Base-by-base conservation (phyloP, 1,140 invertebrate species). In the Heliconius nattereri region DNA sequence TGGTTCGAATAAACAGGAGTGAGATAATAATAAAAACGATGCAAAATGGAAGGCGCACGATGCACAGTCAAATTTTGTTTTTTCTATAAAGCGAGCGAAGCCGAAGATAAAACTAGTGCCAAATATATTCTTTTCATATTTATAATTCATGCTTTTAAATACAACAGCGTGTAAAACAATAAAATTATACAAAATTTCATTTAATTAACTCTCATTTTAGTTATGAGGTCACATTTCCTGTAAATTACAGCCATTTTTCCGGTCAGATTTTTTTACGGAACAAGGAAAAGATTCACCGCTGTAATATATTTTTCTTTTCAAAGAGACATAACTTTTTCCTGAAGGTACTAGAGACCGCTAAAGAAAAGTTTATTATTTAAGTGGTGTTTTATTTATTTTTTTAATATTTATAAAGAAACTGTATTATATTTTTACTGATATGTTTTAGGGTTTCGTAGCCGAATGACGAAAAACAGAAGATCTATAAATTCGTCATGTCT, bases 171-270 rank as follows among this genome's bases (percentile, higher is more conserved):
- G 60, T 66, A 66, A 66, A 66, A 66, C 60, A 29, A 66, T 3
- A 26, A 66, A 26, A 66, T 66, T 66, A 66, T 66, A 26, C 23
- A 66, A 66, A 66, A 66, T 26, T 13, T 26, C 9, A 66, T 66
- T 66, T 66, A 66, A 66, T 26, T 26, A 66, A 66, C 23, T 66
- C 9, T 66, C 60, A 13, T 26, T 66, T 66, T 66, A 66, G 23
- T 66, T 66, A 66, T 66, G 60, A 66, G 60, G 3, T 66, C 26
- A 13, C 23, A 66, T 66, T 66, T 66, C 60, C 23, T 11, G 60
- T 26, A 66, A 66, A 66, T 66, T 26, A 26, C 26, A 66, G 60
- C 13, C 8, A 66, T 66, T 66, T 66, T 66, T 66, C 60, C 60
- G 60, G 60, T 29, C 60, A 26, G 3, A 66, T 66, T 26, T 66